Base-by-base conservation (phyloP, 2,797 vertebrate genomes). In the Sternarchorhynchus goeldii region DNA sequence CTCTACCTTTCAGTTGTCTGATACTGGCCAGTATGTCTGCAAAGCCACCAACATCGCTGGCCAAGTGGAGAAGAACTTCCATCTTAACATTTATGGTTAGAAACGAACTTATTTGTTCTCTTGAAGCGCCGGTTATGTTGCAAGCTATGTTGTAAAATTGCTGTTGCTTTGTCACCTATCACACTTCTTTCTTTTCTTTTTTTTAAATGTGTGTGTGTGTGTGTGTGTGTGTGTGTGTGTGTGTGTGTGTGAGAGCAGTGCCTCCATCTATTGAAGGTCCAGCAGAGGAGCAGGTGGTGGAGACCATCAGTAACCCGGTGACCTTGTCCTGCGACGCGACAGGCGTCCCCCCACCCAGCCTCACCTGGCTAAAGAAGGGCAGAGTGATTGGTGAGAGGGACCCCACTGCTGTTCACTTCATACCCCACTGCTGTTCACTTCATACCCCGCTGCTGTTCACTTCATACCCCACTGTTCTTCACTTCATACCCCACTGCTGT, bases 1-100 rank as follows among this genome's bases (percentile, higher is more conserved):
- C 73, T 86, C 89, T 82, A 21, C 45, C 21, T 65, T 71, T 25
- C 88, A 99, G 98, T 93, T 99, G 34, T 97, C 96, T 90, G 96
- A 99, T 90, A 97, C 94, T 0, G 98, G 97, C 79, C 95, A 98
- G 16, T 99, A 99, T 76, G 94, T 96, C 72, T 99, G 98, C 90
- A 97, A 95, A 88, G 97, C 96, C 86, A 93, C 93, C 85, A 99
- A 99, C 86, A 89, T 98, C 88, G 97, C 94, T 2, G 98, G 98
- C 65, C 94, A 90, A 81, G 95, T 97, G 90, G 96, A 96, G 90
- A 99, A 98, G 91, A 96, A 94, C 92, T 98, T 99, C 89, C 94
- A 98, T 87, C 91, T 99, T 81, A 99, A 95, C 86, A 91, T 99
- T 87, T 93, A 97, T 82, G 96, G 98, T 99, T 91, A 91, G 87